phyloP scores from a whole-genome alignment of 2,113 vertebrate genomes.

The Pica pica region DNA sequence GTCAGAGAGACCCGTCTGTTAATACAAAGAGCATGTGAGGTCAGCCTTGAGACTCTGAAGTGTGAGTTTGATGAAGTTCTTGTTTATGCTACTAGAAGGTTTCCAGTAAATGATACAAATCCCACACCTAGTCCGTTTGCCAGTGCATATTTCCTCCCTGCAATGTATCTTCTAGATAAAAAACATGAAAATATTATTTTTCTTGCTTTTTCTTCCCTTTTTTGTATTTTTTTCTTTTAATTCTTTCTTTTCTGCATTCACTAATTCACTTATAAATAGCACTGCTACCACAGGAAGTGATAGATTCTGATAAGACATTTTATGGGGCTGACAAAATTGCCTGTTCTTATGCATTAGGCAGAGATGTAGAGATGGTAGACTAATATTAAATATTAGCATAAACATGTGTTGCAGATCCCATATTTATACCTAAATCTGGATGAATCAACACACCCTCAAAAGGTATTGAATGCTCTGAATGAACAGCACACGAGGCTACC shows the following conservation, averaged over 20 bases:
- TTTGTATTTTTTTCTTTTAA: neutral
- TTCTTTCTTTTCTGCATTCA: neutral
- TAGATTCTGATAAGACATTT: neutral
- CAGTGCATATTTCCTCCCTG: neutral
- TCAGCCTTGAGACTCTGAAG: neutral
- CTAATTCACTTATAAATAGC: neutral
- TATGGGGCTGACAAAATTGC: neutral
- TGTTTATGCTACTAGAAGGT: neutral
- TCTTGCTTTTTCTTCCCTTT: rapidly evolving
- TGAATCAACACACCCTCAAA: neutral
- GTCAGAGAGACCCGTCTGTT: neutral
- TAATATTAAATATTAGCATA: neutral
- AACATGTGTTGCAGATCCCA: neutral
- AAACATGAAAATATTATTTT: neutral
- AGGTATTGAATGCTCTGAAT: neutral
- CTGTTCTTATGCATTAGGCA: neutral
- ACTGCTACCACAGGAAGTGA: neutral
- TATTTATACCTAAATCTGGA: neutral
- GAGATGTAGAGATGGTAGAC: neutral
- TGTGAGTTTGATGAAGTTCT: neutral
- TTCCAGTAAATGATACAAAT: conserved; percentile 13
- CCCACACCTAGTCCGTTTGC: neutral
- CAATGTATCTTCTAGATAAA: neutral
- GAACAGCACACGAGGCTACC: neutral
- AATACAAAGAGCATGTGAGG: conserved; percentile 21